Evolutionary conservation across 2,888 invertebrate genomes (phyloP), one percentile per base, ranked within the genome.

Genomic region (Meiosimyza decipiens): DNA sequence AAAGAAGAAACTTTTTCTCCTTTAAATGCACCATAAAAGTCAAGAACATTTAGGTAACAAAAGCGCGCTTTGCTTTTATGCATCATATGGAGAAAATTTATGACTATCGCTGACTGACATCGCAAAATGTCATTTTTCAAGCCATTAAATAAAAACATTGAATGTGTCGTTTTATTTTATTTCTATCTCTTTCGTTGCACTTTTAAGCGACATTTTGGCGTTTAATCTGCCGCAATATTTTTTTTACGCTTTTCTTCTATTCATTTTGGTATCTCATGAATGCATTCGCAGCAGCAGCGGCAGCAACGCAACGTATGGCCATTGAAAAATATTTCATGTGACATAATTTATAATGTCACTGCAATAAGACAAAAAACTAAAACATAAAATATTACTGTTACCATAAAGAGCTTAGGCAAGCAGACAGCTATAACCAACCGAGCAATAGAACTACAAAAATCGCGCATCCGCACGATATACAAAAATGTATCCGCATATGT

Each of bases 291-390:
- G n/a, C n/a, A n/a, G 67, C 67, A 66, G 33, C 55, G 12, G 66
- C 66, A 66, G 55, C 66, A 57, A 16, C 64, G 52, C 40, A 54
- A 57, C 55, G 40, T 40, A 67, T 40, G 40, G 40, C 40, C 40
- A 40, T 40, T 40, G 40, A 63, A n/a, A 47, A 47, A 57, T 33
- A 67, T 67, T 55, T 15, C 67, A 47, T 55, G 67, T 55, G 55
- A 55, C 57, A 67, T 57, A 67, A 67, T 67, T 67, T 67, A 67
- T 67, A 47, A 57, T 49, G n/a, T 22, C 57, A 57, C 18, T 16
- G 28, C 16, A 40, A 40, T 22, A 33, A 50, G 13, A 50, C 49
- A 22, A 22, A 3, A 15, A 22, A 22, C 4, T 28, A 60, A 22
- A 60, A 60, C 59, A 60, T 13, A 18, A 59, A 18, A 40, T 40